Evolutionary conservation across 2,888 invertebrate species (phyloP).

Genomic region (Acutogordius australiensis): DNA sequence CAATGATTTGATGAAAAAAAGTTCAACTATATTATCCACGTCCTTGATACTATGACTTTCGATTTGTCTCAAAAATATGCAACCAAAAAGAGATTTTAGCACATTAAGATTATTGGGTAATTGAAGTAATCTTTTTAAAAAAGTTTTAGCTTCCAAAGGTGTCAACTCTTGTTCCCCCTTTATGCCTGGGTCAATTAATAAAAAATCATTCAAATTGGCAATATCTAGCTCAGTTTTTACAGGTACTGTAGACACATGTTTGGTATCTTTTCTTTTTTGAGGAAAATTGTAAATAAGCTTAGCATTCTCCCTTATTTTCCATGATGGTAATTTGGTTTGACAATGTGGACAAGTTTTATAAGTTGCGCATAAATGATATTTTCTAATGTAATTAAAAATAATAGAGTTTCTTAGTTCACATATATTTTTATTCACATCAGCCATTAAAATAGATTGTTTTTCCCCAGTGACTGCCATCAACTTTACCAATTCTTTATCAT

Average conservation of each 20-base stretch:
- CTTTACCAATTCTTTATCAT: not conserved
- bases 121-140: not conserved
- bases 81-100: not conserved
- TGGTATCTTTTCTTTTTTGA: not conserved
- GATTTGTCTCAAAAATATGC: not conserved
- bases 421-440: not conserved
- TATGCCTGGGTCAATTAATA: not conserved
- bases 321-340: not conserved
- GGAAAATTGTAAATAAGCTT: not conserved
- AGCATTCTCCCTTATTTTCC: not conserved
- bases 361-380: not conserved
- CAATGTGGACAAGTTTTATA: slow-evolving; percentile 10
- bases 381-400: not conserved
- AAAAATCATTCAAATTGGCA: not conserved
- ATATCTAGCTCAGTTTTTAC: not conserved
- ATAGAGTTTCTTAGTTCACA: not conserved
- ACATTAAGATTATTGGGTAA: not conserved
- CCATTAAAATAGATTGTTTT: not conserved
- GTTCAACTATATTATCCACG: not conserved
- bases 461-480: not conserved
- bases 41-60: not conserved
- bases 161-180: slow-evolving; percentile 1
- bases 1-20: not conserved
- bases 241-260: not conserved
- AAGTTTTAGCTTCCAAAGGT: not conserved